Conservation (phyloP, 2,888 invertebrate genomes). For the Temnothorax unifasciatus region DNA sequence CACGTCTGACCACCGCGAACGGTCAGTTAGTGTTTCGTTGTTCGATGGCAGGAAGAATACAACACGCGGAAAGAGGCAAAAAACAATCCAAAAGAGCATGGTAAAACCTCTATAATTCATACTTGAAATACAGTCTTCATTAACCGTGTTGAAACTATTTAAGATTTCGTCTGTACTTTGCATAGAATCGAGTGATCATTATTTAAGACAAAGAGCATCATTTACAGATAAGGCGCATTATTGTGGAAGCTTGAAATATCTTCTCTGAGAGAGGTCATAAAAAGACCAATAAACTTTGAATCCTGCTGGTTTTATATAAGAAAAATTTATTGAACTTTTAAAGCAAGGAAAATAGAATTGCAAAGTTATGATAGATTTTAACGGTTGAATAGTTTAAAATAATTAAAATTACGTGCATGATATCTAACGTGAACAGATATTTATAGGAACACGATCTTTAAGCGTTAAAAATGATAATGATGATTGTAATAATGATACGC, state of each 20-base stretch:
- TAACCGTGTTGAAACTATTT: not conserved
- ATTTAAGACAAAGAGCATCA: not conserved
- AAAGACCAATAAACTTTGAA: not conserved
- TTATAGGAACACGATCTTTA: not conserved
- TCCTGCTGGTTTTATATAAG: not conserved
- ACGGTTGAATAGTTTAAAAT: not conserved
- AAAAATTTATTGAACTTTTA: not conserved
- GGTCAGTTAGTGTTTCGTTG: constrained; percentile 20
- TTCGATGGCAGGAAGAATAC: constrained; percentile 7
- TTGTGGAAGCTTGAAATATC: not conserved
- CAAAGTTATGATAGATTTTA: not conserved
- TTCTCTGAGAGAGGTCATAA: not conserved
- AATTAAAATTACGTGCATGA: not conserved
- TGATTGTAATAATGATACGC: not conserved
- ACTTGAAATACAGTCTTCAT: not conserved
- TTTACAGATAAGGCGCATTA: not conserved
- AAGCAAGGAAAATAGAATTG: not conserved
- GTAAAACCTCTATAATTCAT: constrained; percentile 29
- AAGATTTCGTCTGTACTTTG: not conserved
- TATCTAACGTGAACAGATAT: not conserved
- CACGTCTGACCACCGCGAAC: not conserved
- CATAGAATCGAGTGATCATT: not conserved
- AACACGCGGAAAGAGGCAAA: not conserved
- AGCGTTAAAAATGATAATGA: not conserved
- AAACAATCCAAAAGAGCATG: constrained; percentile 12